Evolutionary conservation across 2,113 vertebrate species (phyloP).

Genomic region (Thalassoma bifasciatum): DNA sequence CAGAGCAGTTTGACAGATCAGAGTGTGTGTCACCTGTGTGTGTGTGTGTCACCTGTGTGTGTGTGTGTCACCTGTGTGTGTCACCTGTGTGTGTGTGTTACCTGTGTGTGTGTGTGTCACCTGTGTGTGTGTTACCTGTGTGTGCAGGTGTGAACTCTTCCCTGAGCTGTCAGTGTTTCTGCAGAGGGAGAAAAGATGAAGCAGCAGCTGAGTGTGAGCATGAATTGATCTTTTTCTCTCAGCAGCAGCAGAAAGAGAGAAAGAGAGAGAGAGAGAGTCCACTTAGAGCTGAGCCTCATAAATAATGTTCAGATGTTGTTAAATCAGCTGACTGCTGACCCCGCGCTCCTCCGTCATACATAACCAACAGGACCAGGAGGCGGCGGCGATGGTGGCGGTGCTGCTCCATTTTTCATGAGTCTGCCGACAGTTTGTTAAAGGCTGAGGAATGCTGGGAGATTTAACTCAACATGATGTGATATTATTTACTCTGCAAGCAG

Average conservation of each 20-base stretch:
- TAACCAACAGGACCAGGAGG: not conserved
- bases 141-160: not conserved
- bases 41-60: too few species aligned
- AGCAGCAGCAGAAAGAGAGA: not conserved
- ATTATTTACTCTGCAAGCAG: not conserved
- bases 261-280: not conserved
- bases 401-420: not conserved
- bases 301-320: slow-evolving; percentile 22
- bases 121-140: too few species aligned
- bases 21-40: too few species aligned
- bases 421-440: slow-evolving; percentile 5
- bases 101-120: too few species aligned
- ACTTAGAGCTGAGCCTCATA: slow-evolving; percentile 22
- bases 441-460: not conserved
- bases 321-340: slow-evolving; percentile 18
- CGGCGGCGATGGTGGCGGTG: too few species aligned
- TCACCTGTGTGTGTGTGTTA: too few species aligned
- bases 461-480: not conserved
- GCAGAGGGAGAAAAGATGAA: slow-evolving; percentile 19
- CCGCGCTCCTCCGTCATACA: not conserved
- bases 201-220: not conserved
- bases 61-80: not conserved
- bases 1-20: too few species aligned
- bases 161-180: not conserved
- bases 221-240: slow-evolving; percentile 16